Percentiles rank a stretch among this genome's conserved stretches.
phyloP scores from a whole-genome alignment of 1,140 invertebrate species.

The Sinonovacula constricta region DNA sequence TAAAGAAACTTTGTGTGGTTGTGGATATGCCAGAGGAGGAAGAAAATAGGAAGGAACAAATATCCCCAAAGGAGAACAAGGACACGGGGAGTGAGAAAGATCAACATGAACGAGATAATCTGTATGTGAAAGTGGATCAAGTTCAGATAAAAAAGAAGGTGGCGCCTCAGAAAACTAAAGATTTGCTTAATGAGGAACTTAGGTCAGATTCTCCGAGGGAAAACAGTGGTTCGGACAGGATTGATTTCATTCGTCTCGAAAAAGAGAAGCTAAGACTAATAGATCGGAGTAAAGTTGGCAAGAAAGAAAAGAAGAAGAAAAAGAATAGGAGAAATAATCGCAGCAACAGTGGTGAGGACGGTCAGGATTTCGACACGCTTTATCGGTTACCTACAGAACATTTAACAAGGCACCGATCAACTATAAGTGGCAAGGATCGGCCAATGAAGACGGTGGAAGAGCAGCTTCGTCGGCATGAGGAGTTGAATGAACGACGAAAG shows the following conservation, averaged over 20 bases:
- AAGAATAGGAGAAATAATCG: slow-evolving; percentile 44
- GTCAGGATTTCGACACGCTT: slow-evolving; percentile 48
- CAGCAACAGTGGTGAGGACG: slow-evolving; percentile 37
- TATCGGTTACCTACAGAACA: slow-evolving; percentile 54
- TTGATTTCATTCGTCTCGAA: slow-evolving; percentile 40
- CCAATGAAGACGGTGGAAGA: slow-evolving; percentile 32
- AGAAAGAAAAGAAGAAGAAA: slow-evolving; percentile 45
- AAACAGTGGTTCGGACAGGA: slow-evolving; percentile 22
- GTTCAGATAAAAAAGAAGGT: slow-evolving; percentile 15
- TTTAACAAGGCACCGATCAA: slow-evolving; percentile 38
- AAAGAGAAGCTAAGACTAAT: slow-evolving; percentile 36
- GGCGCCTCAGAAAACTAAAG: slow-evolving; percentile 33
- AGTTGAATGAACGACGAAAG: slow-evolving; percentile 45
- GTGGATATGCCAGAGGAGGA: slow-evolving; percentile 51
- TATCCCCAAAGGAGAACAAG: slow-evolving; percentile 46
- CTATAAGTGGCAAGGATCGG: slow-evolving; percentile 35
- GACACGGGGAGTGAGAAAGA: slow-evolving; percentile 38
- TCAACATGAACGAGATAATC: slow-evolving; percentile 39
- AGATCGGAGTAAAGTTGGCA: slow-evolving; percentile 32
- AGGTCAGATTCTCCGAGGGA: slow-evolving; percentile 7
- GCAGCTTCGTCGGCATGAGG: slow-evolving; percentile 44
- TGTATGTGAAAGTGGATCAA: slow-evolving; percentile 36
- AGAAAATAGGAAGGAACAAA: slow-evolving; percentile 49
- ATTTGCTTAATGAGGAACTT: slow-evolving; percentile 40
- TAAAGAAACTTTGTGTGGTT: slow-evolving; percentile 37